Base-by-base conservation (phyloP, 53 echinoderm and acorn worm genomes). In the Luidia sarsii region DNA sequence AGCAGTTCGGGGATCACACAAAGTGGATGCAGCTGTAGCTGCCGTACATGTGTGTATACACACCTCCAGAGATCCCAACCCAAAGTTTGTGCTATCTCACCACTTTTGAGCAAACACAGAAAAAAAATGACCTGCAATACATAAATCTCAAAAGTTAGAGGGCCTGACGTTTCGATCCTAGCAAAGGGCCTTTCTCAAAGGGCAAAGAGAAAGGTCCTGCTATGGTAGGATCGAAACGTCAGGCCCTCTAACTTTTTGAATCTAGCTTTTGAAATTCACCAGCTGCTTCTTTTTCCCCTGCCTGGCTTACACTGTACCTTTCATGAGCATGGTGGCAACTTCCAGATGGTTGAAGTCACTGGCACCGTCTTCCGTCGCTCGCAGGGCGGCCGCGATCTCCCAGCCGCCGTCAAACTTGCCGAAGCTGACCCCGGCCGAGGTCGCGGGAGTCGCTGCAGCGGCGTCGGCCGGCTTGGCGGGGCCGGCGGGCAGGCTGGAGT, bases 321-420 rank as follows among this genome's bases (percentile, higher is more conserved):
- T 61, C 23, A 83, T 46, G 13, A 83, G 83, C 83, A 83, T 83
- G 33, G 8, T 48, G 5, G 83, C 83, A 41, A 83, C 83, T 52
- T 83, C 83, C 10, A 59, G 43, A 45, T 83, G 70, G 61, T 83
- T 83, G 61, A 83, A 83, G 31, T 83, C 70, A 34, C 83, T 67
- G 2, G 35, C 14, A 22, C 18, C 37, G 56, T 72, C 72, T 27
- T 72, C 28, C 56, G 35, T 72, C 15, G 37, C 54, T 30, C 37
- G 55, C 36, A 72, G 24, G 24, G 72, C 72, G 36, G 54, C 72
- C 56, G 32, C 38, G 39, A 72, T 56, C 18, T 56, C 72, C 39
- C 22, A 39, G 24, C 33, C 55, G 25, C 67, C 45, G 28, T 66
- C 43, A 71, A 71, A 71, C 72, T 71, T 71, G 37, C 72, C 72